A percentile compares a stretch with the other conserved stretches of the same genome.
phyloP scores from a whole-genome alignment of 1,140 invertebrate genomes.

The Samia ricini region DNA sequence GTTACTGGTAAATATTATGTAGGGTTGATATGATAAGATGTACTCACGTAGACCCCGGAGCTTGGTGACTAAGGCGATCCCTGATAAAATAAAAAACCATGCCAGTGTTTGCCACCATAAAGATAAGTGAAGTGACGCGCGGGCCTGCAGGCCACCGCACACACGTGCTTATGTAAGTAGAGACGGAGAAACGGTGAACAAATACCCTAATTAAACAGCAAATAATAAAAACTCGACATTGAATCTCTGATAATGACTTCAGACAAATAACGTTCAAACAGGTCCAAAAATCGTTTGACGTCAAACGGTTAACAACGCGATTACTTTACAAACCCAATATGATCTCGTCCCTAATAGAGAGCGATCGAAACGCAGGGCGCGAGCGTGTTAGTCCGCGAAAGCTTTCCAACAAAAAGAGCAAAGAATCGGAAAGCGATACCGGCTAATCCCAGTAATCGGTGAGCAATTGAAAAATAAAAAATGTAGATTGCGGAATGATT shows the following conservation, averaged over 20 bases:
- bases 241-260: slow-evolving; percentile 44
- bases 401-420: slow-evolving; percentile 67
- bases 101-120: slow-evolving; percentile 66
- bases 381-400: slow-evolving; percentile 64
- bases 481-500: slow-evolving; percentile 78
- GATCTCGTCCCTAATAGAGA: slow-evolving; percentile 20
- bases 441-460: slow-evolving; percentile 77
- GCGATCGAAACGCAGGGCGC: slow-evolving; percentile 18
- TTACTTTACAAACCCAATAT: slow-evolving; percentile 16
- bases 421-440: slow-evolving; percentile 74
- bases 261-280: background rate
- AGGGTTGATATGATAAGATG: slow-evolving; percentile 59
- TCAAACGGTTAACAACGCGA: slow-evolving; percentile 17
- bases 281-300: slow-evolving; percentile 20
- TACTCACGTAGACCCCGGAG: slow-evolving; percentile 43
- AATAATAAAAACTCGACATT: slow-evolving; percentile 57
- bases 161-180: slow-evolving; percentile 50
- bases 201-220: slow-evolving; percentile 62
- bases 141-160: slow-evolving; percentile 51
- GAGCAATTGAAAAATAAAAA: slow-evolving; percentile 80
- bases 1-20: slow-evolving; percentile 55
- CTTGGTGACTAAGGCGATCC: slow-evolving; percentile 60
- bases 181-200: slow-evolving; percentile 47
- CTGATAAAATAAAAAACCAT: slow-evolving; percentile 70
- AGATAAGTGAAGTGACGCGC: slow-evolving; percentile 60